A percentile compares a stretch with the other conserved stretches of the same genome.
Evolutionary conservation across 64 coral and sea anemone genomes (phyloP).

Genomic region (Acropora yongei): DNA sequence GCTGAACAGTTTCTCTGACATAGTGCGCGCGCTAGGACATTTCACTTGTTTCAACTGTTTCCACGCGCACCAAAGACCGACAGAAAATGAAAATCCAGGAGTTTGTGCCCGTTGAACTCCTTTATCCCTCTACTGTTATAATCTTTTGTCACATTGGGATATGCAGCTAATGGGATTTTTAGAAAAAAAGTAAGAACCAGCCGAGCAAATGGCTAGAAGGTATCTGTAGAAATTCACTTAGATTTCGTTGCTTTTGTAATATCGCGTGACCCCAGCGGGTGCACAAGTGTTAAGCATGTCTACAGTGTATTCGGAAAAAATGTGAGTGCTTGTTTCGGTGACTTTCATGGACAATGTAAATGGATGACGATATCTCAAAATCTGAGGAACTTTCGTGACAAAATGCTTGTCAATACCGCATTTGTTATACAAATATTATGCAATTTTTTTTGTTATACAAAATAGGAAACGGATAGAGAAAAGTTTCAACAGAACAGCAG

Average conservation of each 20-base stretch:
- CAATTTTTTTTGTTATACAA: too few relatives aligned
- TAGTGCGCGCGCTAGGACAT: too few relatives aligned
- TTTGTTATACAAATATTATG: too few relatives aligned
- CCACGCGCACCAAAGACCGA: too few relatives aligned
- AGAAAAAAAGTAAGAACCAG: too few relatives aligned
- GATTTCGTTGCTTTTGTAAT: background rate
- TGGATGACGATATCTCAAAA: constrained; percentile 6
- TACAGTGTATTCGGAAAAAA: background rate
- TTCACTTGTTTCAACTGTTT: too few relatives aligned
- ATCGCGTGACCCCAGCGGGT: constrained; percentile 6
- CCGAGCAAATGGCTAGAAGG: background rate
- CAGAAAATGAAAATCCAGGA: too few relatives aligned
- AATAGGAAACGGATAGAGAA: background rate
- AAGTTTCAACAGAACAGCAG: background rate
- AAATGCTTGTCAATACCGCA: background rate
- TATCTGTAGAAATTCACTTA: constrained; percentile 1
- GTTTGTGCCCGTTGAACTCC: too few relatives aligned
- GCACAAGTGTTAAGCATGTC: constrained; percentile 4
- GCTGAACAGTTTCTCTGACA: too few relatives aligned
- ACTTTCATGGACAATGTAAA: background rate
- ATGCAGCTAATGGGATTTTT: too few relatives aligned
- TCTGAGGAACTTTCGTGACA: background rate
- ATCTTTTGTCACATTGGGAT: too few relatives aligned
- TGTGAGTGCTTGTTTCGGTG: constrained; percentile 1
- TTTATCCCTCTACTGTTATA: too few relatives aligned